Evolutionary conservation across 2,888 invertebrate genomes (phyloP).

Genomic region (Cistogaster globosa): DNA sequence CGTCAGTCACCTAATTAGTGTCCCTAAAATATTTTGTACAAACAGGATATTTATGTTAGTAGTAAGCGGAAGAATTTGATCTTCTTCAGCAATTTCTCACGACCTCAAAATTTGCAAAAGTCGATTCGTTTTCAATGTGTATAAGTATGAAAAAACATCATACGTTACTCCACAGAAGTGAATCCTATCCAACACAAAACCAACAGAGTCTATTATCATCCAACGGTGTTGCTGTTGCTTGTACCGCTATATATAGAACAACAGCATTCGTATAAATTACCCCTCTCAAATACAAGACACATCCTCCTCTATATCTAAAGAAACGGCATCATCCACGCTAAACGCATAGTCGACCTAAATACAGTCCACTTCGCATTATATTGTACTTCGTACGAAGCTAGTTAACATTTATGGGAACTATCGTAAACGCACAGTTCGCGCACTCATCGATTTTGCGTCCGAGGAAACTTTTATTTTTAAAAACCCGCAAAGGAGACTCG

Average conservation of each 20-base stretch:
- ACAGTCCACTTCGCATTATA: neutral
- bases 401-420: conserved; percentile 3
- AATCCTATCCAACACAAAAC: neutral
- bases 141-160: neutral
- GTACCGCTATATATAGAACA: no score
- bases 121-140: neutral
- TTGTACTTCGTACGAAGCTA: neutral
- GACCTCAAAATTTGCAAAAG: neutral
- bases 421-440: conserved; percentile 15
- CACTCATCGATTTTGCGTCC: conserved; percentile 1
- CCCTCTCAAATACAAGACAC: neutral
- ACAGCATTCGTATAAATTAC: neutral
- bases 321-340: neutral
- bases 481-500: neutral
- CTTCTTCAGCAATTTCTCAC: no score
- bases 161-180: neutral
- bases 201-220: neutral
- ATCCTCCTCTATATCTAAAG: neutral
- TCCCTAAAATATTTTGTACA: no score
- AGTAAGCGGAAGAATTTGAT: no score
- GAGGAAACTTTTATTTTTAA: neutral
- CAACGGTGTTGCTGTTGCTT: no score
- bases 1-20: no score
- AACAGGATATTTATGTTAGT: no score
- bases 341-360: neutral